A percentile compares a stretch with the other conserved stretches of the same genome.
phyloP scores from a whole-genome alignment of 2,113 vertebrate genomes.

The Miniopterus natalensis region DNA sequence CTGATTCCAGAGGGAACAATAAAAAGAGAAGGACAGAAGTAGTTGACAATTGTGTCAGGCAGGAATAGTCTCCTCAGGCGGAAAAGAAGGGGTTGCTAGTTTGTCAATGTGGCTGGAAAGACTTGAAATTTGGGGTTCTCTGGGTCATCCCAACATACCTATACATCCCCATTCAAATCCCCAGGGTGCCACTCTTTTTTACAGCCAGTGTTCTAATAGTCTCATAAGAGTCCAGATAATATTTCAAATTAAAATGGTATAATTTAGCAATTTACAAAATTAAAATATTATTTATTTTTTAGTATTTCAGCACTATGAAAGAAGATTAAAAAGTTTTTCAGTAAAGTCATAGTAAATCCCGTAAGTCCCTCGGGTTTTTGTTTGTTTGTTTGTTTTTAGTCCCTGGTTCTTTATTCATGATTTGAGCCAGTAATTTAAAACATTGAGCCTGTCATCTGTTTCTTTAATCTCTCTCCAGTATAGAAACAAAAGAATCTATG shows the following conservation, averaged over 20 bases:
- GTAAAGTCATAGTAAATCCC: background rate
- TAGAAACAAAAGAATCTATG: background rate
- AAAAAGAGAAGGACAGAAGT: background rate
- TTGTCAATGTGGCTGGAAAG: background rate
- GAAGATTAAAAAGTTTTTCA: background rate
- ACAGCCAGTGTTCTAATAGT: background rate
- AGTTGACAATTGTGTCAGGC: background rate
- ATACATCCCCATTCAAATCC: background rate
- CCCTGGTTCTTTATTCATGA: background rate
- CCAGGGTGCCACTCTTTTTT: background rate
- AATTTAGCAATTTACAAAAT: conserved; percentile 8
- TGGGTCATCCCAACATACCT: background rate
- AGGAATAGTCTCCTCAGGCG: background rate
- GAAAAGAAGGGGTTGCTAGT: background rate
- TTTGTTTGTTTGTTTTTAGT: background rate
- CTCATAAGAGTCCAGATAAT: background rate
- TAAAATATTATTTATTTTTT: background rate
- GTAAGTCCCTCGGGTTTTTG: background rate
- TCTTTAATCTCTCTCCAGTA: background rate
- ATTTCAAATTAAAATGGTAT: conserved; percentile 10
- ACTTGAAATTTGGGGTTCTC: background rate
- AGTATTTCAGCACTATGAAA: background rate
- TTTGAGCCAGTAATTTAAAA: background rate
- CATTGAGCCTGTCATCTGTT: background rate
- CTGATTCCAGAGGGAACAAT: background rate